These are phyloP conservation scores for Spodoptera littoralis DNA, from an alignment of 2,888 invertebrate genomes.

Conservation along the genomic window DNA sequence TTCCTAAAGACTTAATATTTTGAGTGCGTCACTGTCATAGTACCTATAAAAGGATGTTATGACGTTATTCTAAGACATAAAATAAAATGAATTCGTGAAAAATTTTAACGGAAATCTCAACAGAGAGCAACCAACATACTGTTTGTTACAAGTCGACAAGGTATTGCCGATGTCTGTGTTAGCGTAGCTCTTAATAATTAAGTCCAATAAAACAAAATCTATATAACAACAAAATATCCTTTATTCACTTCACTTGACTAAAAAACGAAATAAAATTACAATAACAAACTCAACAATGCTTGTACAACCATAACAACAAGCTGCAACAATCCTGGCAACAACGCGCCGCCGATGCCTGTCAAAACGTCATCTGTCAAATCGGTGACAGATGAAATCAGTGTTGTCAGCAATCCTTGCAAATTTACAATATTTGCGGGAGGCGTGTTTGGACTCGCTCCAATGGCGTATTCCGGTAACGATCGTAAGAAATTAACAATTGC, in stretches of 20 bases:
- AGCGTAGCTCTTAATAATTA: too few relatives aligned
- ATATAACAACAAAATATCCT: constrained; percentile 3
- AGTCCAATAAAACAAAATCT: background rate
- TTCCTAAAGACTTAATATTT: too few relatives aligned
- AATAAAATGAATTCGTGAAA: too few relatives aligned
- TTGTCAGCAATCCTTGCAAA: constrained; percentile 74
- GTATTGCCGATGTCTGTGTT: too few relatives aligned
- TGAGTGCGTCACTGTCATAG: too few relatives aligned
- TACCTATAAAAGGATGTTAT: too few relatives aligned
- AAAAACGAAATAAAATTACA: constrained; percentile 17
- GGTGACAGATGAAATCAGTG: constrained; percentile 69
- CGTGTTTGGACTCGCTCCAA: constrained; percentile 77
- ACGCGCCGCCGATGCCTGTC: constrained; percentile 76
- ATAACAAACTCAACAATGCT: constrained; percentile 71
- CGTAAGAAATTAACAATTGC: constrained; percentile 83
- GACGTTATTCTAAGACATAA: too few relatives aligned
- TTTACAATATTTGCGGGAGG: constrained; percentile 69
- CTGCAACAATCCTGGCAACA: constrained; percentile 78
- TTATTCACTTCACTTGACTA: constrained; percentile 12
- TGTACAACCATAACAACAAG: constrained; percentile 78
- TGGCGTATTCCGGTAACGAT: constrained; percentile 78
- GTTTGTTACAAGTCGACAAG: too few relatives aligned
- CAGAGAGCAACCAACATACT: too few relatives aligned
- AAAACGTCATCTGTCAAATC: constrained; percentile 79
- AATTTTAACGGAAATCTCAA: too few relatives aligned